phyloP scores from a whole-genome alignment of 2,888 invertebrate species.

The Patella caerulea region DNA sequence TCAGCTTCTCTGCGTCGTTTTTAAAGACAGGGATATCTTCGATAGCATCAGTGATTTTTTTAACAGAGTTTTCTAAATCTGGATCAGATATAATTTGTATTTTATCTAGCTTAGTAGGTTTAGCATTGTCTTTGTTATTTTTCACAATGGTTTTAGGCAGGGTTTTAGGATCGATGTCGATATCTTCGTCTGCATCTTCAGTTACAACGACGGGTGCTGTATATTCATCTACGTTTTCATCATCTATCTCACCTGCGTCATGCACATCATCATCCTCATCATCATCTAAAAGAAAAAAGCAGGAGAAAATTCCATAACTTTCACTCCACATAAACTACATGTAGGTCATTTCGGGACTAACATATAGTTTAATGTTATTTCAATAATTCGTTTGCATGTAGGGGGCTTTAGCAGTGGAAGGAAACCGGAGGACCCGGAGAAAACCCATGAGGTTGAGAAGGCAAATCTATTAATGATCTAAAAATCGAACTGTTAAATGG shows the following conservation, averaged over 20 bases:
- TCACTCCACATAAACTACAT: too few species aligned
- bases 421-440: too few species aligned
- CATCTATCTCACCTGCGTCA: slow-evolving; percentile 47
- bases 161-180: not conserved
- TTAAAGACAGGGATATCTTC: slow-evolving; percentile 60
- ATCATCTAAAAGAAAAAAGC: slow-evolving; percentile 27
- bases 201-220: slow-evolving; percentile 30
- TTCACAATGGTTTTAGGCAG: not conserved
- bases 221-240: slow-evolving; percentile 46
- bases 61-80: slow-evolving; percentile 41
- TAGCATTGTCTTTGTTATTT: not conserved
- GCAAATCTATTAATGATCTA: too few species aligned
- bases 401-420: too few species aligned
- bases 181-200: not conserved
- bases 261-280: slow-evolving; percentile 32
- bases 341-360: too few species aligned
- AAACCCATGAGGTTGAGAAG: too few species aligned
- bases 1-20: slow-evolving; percentile 57
- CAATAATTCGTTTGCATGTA: too few species aligned
- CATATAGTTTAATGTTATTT: too few species aligned
- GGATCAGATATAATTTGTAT: slow-evolving; percentile 43
- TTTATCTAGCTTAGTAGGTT: not conserved
- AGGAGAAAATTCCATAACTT: not conserved
- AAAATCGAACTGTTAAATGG: too few species aligned
- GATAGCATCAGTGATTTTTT: slow-evolving; percentile 48